Evolutionary conservation across 35 echinoderm and acorn worm genomes (phyloP), one percentile per base, ranked within the genome.

Genomic region (Ophiothrix spiculata): DNA sequence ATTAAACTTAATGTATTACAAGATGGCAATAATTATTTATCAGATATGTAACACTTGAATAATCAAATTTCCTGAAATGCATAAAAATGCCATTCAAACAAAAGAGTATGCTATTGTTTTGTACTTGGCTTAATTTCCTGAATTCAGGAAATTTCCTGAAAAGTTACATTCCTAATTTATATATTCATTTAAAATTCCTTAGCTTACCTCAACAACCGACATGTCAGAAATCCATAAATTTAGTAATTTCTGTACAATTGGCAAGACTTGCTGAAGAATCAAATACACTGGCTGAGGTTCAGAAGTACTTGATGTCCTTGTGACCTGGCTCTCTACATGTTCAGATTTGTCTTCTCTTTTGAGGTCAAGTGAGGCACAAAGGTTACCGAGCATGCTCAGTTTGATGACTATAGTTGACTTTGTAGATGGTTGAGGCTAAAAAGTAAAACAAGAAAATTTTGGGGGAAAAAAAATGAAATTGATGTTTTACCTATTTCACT

Each of bases 251-350:
- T 99, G 88, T 34, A 99, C 56, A 28, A 99, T 90, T 1, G 96
- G 96, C 19, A 99, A 80, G 0, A 91, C 87, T 39, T 90, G 86
- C 63, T 90, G 91, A 38, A 99, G 87, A 69, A 99, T 88, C 17
- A 99, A 60, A 10, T 91, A 79, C 0, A 99, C 92, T 36, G 96
- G 96, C 79, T 99, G 96, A n/a, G 96, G 92, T 25, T 90, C 91
- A 39, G 81, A 75, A 32, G 75, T 79, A 32, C 39, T 84, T 85
- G 76, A 56, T 77, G 83, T 28, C 41, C 54, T 77, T 81, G 60
- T 15, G 37, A 32, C 32, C n/a, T 80, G 91, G 32, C 46, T 46
- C 32, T 93, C 90, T 54, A 38, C 87, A 36, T 93, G 75, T 35
- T 82, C 60, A 11, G 79, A 35, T 74, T 86, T 85, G 39, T 94